Evolutionary conservation across 1,140 invertebrate genomes (phyloP).

Genomic region (Bombyx mori): DNA sequence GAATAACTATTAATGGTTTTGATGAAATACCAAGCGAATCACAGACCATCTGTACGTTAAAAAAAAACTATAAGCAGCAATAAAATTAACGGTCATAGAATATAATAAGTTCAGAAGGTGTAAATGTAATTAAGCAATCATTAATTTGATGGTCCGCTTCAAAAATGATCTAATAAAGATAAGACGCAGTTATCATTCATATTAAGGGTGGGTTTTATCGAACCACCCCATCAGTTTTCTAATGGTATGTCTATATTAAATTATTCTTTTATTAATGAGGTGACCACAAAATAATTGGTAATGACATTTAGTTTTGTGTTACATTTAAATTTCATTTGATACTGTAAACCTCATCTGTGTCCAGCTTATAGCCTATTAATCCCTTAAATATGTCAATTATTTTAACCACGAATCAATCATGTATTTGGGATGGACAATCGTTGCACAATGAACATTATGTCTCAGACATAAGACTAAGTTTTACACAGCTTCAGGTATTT

Average conservation of each 20-base stretch:
- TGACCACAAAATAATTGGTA: conserved; percentile 1
- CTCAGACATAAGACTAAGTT: too few relatives aligned
- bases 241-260: neutral
- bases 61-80: too few relatives aligned
- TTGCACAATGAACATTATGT: too few relatives aligned
- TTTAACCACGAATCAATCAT: too few relatives aligned
- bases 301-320: neutral
- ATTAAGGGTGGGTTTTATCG: neutral
- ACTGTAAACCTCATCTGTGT: neutral
- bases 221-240: neutral
- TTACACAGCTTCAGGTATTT: too few relatives aligned
- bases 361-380: neutral
- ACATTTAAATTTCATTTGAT: neutral
- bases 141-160: neutral
- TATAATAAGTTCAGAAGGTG: neutral
- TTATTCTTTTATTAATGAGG: neutral
- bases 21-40: too few relatives aligned
- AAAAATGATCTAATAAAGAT: neutral
- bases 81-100: too few relatives aligned
- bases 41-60: too few relatives aligned
- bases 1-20: too few relatives aligned
- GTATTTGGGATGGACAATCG: too few relatives aligned
- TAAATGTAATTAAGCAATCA: conserved; percentile 4
- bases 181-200: neutral
- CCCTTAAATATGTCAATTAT: too few relatives aligned